Evolutionary conservation across 2,888 invertebrate species (phyloP).

Genomic region (Andrena minutula): DNA sequence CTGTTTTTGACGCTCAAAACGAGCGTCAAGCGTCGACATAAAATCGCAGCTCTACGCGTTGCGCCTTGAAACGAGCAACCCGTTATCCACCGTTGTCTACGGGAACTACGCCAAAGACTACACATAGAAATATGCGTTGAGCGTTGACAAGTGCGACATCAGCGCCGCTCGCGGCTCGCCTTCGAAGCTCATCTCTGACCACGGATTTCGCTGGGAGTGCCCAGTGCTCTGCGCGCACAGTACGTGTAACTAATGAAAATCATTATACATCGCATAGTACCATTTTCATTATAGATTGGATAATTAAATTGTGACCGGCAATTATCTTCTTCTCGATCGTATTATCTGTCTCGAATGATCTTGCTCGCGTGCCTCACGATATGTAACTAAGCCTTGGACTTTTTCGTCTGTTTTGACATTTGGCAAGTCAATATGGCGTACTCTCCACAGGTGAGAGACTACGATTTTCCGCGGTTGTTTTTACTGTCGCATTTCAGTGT

Average conservation of each 20-base stretch:
- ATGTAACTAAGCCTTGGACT: slow-evolving; percentile 31
- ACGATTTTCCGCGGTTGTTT: slow-evolving; percentile 58
- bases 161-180: no score
- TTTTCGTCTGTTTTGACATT: slow-evolving; percentile 72
- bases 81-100: not conserved
- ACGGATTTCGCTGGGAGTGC: no score
- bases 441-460: slow-evolving; percentile 70
- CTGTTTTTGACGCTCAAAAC: no score
- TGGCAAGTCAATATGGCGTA: slow-evolving; percentile 71
- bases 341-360: slow-evolving; percentile 16
- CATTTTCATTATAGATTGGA: slow-evolving; percentile 3
- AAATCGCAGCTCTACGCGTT: slow-evolving; percentile 20
- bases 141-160: no score
- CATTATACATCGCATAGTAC: slow-evolving; percentile 14
- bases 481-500: slow-evolving; percentile 14
- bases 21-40: no score
- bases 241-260: slow-evolving; percentile 37
- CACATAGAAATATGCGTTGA: no score
- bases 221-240: not conserved
- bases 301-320: not conserved
- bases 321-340: slow-evolving; percentile 10
- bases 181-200: no score
- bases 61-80: slow-evolving; percentile 23
- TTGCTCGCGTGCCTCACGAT: slow-evolving; percentile 13
- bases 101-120: no score